Conservation (phyloP, 1,140 invertebrate genomes). For the Apis dorsata region DNA sequence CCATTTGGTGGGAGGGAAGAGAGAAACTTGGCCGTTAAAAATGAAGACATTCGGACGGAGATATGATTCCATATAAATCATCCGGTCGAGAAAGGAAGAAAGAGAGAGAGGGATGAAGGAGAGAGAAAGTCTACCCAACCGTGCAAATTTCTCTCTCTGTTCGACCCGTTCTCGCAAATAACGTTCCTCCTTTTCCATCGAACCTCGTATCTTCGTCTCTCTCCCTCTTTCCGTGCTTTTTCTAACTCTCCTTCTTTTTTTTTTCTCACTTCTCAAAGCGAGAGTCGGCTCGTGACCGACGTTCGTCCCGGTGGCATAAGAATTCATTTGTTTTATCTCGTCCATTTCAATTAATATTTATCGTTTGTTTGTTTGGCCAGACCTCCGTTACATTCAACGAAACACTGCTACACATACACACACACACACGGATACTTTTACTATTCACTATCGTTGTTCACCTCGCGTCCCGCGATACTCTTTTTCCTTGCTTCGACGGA, state of each 20-base stretch:
- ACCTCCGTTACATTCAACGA: not conserved
- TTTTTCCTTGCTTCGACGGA: not conserved
- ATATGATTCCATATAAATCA: slow-evolving; percentile 76
- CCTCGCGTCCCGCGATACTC: slow-evolving; percentile 4
- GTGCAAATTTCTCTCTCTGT: slow-evolving; percentile 29
- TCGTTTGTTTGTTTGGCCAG: slow-evolving; percentile 60
- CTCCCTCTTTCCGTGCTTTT: not conserved
- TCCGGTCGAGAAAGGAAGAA: slow-evolving; percentile 27
- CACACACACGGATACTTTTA: slow-evolving; percentile 26
- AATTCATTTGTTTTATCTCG: slow-evolving; percentile 68
- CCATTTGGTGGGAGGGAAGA: slow-evolving; percentile 20
- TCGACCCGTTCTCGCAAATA: not conserved
- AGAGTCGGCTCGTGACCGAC: slow-evolving; percentile 61
- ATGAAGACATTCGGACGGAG: slow-evolving; percentile 75
- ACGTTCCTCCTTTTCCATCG: not conserved
- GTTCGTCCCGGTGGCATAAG: slow-evolving; percentile 51
- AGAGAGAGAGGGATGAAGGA: no score
- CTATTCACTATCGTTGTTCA: slow-evolving; percentile 42
- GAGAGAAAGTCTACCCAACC: slow-evolving; percentile 22
- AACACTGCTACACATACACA: not conserved
- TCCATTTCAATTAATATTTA: slow-evolving; percentile 71
- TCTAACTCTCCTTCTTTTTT: not conserved
- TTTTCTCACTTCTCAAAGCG: not conserved
- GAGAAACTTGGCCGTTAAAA: slow-evolving; percentile 66
- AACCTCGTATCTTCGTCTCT: not conserved